Conservation (phyloP, 2,113 vertebrate species). For the Delphinapterus leucas region DNA sequence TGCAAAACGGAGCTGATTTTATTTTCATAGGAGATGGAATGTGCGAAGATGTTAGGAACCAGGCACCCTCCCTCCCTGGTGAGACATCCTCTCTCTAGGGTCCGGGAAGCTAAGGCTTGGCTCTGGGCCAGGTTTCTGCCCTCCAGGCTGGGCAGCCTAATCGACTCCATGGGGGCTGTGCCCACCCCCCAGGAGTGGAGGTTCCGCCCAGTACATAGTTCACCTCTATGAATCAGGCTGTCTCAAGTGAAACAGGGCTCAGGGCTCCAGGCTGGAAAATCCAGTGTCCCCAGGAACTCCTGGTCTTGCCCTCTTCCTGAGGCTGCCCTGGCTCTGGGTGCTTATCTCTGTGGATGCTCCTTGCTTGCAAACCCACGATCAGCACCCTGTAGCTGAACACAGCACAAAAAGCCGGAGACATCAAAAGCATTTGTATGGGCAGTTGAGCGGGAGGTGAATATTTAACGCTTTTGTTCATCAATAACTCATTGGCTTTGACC, state of each 20-base stretch:
- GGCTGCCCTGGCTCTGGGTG: neutral
- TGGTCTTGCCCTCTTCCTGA: neutral
- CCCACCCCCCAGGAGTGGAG: neutral
- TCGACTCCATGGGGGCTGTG: neutral
- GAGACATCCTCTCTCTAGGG: neutral
- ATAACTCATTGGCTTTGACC: constrained; percentile 99
- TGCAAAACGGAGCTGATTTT: constrained; percentile 23
- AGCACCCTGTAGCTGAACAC: constrained; percentile 79
- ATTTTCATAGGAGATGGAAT: neutral
- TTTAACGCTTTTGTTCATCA: constrained; percentile 96
- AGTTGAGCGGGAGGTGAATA: constrained; percentile 92
- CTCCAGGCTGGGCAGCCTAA: neutral
- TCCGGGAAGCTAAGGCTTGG: neutral
- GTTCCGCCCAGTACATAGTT: neutral
- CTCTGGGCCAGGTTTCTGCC: constrained; percentile 40
- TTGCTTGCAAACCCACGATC: constrained; percentile 72
- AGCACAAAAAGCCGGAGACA: constrained; percentile 83
- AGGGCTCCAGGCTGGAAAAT: constrained; percentile 44
- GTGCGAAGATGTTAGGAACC: neutral
- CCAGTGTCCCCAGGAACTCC: constrained; percentile 48
- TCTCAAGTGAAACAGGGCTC: constrained; percentile 4
- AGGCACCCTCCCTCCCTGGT: neutral
- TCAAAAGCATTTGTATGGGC: constrained; percentile 87
- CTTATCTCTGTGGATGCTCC: constrained; percentile 9
- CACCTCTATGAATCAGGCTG: neutral